These are phyloP conservation scores for Orchesellides sinensis DNA, from an alignment of 2,888 invertebrate species.

Conservation along the genomic window DNA sequence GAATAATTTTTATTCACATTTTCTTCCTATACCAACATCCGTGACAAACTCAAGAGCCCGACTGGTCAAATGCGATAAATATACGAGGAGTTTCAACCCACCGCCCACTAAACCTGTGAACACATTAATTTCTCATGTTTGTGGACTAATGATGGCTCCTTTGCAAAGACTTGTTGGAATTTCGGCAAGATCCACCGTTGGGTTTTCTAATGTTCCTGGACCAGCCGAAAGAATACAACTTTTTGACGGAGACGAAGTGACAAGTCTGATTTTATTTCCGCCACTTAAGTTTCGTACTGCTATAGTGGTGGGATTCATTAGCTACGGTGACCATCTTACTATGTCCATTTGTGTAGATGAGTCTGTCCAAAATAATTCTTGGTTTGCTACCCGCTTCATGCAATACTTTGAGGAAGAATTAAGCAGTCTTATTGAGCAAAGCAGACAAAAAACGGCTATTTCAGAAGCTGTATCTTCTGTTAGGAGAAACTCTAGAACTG, in stretches of 20 bases:
- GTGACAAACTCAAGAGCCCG: conserved; percentile 53
- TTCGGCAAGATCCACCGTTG: conserved; percentile 62
- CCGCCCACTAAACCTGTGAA: conserved; percentile 62
- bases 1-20: conserved; percentile 67
- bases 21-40: conserved; percentile 66
- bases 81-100: conserved; percentile 65
- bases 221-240: conserved; percentile 61
- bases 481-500: background rate
- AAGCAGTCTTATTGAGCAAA: conserved; percentile 42
- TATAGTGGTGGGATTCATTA: conserved; percentile 69
- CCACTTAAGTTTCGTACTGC: conserved; percentile 69
- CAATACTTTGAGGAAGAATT: conserved; percentile 68
- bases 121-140: conserved; percentile 63
- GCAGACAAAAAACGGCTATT: background rate
- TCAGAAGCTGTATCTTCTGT: background rate
- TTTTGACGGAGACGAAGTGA: conserved; percentile 69
- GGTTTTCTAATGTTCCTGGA: conserved; percentile 69
- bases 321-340: conserved; percentile 67
- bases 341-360: conserved; percentile 68
- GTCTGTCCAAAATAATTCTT: conserved; percentile 55
- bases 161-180: conserved; percentile 64
- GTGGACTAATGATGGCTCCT: conserved; percentile 68
- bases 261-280: conserved; percentile 65
- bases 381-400: conserved; percentile 63
- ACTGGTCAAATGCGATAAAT: conserved; percentile 59